Conservation (phyloP, 2,797 vertebrate species). For the Tarsius wallacei region DNA sequence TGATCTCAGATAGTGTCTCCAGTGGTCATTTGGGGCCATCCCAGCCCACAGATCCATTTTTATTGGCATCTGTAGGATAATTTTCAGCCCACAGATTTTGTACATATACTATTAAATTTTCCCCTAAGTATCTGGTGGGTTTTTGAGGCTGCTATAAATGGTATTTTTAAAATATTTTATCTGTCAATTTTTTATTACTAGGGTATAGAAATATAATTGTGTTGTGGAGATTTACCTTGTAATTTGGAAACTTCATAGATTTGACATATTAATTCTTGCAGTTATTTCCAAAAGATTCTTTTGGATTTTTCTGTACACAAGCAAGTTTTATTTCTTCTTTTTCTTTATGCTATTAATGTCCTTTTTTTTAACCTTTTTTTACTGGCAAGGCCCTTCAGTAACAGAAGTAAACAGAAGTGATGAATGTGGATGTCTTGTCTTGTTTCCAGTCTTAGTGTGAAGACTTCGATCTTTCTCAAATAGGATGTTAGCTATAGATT, state of each 20-base stretch:
- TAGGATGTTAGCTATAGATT: neutral
- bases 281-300: conserved; percentile 30
- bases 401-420: too few species aligned
- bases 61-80: neutral
- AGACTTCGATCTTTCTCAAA: conserved; percentile 14
- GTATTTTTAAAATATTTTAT: neutral
- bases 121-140: neutral
- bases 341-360: too few species aligned
- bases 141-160: neutral
- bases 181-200: neutral
- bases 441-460: neutral
- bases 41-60: neutral
- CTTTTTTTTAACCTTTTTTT: too few species aligned
- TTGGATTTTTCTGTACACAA: neutral
- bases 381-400: too few species aligned
- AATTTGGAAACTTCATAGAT: neutral
- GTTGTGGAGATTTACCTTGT: conserved; percentile 28
- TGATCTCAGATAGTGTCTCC: neutral
- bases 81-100: neutral
- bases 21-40: neutral
- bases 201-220: neutral
- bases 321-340: neutral
- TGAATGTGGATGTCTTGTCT: too few species aligned
- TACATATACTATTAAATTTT: neutral
- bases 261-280: neutral